Base-by-base conservation (phyloP, 64 coral and sea anemone species). In the Platygyra sinensis region DNA sequence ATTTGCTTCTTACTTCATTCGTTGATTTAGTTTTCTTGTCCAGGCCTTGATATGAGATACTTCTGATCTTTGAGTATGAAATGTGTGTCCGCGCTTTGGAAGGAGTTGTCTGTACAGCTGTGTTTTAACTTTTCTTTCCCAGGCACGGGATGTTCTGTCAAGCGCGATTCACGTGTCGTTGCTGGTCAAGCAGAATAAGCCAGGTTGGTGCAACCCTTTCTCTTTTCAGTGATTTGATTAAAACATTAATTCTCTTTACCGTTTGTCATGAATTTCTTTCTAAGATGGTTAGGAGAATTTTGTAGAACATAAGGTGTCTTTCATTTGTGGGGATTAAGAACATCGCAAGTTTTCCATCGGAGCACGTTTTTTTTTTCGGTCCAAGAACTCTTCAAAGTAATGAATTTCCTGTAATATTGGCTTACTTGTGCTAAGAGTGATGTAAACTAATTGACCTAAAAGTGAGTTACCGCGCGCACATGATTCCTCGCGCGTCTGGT, bases 101-200 rank as follows among this genome's bases (percentile, higher is more conserved):
- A 57, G 54, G 10, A 57, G 54, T 57, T 67, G 63, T 20, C 19
- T 67, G 19, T 22, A 18, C 19, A 8, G 63, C 63, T 19, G 16
- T 7, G 7, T n/a, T 67, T 1, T 29, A 8, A 1, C 20, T 69
- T 60, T 80, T 79, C 3, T 87, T 67, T 77, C 32, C 8, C 6
- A 92, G 90, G 93, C 93, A n/a, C 52, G 83, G 33, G 93, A 95
- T 19, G 62, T 91, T 14, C 57, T 95, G 0, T 91, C 83, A 24
- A 78, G 24, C 16, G 54, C 82, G 19, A 95, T 36, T 16, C 81
- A 91, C 59, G 74, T 95, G 29, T 91, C 78, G 39, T 73, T 95
- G 49, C 83, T 84, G 17, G 79, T 95, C 62, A 95, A 95, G 83
- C 88, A 86, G 54, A 91, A 95, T 46, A 91, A 91, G 46, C 72